phyloP scores from a whole-genome alignment of 2,113 vertebrate species.

The Zootoca vivipara region DNA sequence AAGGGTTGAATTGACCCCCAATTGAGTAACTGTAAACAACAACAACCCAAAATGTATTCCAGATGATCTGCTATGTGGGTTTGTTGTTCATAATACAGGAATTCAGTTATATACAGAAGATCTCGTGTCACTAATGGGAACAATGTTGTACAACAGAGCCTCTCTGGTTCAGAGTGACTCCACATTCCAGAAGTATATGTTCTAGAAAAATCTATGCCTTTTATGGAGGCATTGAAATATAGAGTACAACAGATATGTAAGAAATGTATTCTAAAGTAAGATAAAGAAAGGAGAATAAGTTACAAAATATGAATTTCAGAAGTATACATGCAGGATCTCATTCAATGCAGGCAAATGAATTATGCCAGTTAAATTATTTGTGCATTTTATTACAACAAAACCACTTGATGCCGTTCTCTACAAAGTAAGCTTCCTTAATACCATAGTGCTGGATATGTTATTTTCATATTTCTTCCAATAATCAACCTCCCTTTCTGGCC shows the following conservation, averaged over 20 bases:
- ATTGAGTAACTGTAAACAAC: neutral
- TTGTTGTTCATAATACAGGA: neutral
- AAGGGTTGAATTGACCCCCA: neutral
- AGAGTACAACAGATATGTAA: neutral
- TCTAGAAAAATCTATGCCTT: too few relatives aligned
- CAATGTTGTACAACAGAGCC: neutral
- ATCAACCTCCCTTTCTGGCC: neutral
- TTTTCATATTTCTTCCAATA: neutral
- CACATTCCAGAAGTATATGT: neutral
- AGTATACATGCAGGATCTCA: neutral
- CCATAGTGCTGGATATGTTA: neutral
- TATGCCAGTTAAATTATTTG: neutral
- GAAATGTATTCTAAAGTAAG: neutral
- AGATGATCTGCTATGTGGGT: neutral
- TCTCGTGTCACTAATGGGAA: neutral
- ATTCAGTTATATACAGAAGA: neutral
- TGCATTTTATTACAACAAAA: neutral
- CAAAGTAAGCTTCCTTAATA: neutral
- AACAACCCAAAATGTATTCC: too few relatives aligned
- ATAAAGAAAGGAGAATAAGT: neutral
- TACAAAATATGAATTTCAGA: neutral
- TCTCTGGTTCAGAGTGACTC: neutral
- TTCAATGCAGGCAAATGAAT: neutral
- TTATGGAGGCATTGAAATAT: too few relatives aligned
- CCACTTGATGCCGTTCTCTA: too few relatives aligned